A percentile compares a stretch with the other conserved stretches of the same genome.
Conservation (phyloP, 1,140 invertebrate species). For the Megalonaias nervosa region DNA sequence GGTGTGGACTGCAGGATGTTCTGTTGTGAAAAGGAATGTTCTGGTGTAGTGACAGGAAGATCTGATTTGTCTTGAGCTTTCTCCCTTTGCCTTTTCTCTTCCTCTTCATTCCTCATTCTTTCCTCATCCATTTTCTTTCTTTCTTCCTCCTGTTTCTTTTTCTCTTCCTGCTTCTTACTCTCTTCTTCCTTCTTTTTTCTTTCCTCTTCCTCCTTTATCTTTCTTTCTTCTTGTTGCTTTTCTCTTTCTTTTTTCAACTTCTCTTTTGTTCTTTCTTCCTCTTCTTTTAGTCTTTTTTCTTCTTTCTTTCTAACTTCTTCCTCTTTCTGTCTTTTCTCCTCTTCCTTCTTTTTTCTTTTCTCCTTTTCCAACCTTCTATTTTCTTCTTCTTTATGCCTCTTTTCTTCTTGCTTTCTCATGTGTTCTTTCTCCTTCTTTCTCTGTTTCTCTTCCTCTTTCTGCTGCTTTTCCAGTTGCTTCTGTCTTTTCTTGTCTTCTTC, state of each 20-base stretch:
- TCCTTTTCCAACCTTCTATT: slow-evolving; percentile 20
- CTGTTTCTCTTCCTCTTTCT: slow-evolving; percentile 13
- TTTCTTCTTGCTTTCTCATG: slow-evolving; percentile 33
- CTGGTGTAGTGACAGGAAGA: not conserved
- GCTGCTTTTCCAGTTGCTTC: no score
- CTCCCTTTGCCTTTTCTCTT: slow-evolving; percentile 5
- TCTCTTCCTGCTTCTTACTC: slow-evolving; percentile 20
- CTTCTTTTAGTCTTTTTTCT: slow-evolving; percentile 30
- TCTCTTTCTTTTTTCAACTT: slow-evolving; percentile 29
- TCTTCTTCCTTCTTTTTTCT: slow-evolving; percentile 25
- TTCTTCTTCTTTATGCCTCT: slow-evolving; percentile 38
- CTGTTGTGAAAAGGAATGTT: no score
- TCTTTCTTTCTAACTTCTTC: slow-evolving; percentile 14
- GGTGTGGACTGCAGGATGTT: no score
- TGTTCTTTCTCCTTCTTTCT: slow-evolving; percentile 29
- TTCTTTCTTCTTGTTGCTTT: slow-evolving; percentile 24
- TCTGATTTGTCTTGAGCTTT: not conserved
- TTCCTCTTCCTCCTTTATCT: slow-evolving; percentile 19
- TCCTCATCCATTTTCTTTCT: slow-evolving; percentile 18
- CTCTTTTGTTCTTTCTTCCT: slow-evolving; percentile 25
- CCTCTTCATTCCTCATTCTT: slow-evolving; percentile 11
- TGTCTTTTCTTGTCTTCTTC: no score
- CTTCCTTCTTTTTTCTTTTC: slow-evolving; percentile 17
- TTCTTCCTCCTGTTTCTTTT: slow-evolving; percentile 8
- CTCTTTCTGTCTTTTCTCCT: slow-evolving; percentile 12